Conservation (phyloP, 2,113 vertebrate species). For the Accipiter cooperii region DNA sequence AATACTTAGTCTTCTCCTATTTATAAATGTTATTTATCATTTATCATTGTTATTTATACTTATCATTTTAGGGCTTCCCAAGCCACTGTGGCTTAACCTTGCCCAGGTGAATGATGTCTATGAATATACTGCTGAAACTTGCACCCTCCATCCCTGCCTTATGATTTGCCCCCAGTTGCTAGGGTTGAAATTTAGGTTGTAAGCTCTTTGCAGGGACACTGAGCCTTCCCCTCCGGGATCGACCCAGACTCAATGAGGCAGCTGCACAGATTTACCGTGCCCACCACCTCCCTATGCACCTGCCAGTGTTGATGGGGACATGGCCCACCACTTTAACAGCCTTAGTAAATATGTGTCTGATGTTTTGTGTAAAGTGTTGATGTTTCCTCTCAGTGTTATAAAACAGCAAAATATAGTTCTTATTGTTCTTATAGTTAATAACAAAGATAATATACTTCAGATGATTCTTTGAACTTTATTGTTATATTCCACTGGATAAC, state of each 20-base stretch:
- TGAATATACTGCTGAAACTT: background rate
- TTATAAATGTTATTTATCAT: background rate
- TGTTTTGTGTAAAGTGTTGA: background rate
- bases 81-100: background rate
- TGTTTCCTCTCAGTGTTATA: background rate
- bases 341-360: background rate
- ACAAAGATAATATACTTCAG: background rate
- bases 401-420: background rate
- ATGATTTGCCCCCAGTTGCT: background rate
- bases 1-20: background rate
- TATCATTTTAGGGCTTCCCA: background rate
- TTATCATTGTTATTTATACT: background rate
- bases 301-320: no score
- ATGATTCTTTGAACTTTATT: background rate
- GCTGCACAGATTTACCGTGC: rapidly evolving
- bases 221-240: rapidly evolving
- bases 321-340: background rate
- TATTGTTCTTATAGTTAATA: background rate
- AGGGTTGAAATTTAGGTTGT: background rate
- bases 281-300: no score
- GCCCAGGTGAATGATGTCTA: background rate
- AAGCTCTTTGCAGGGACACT: background rate
- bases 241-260: background rate
- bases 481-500: background rate
- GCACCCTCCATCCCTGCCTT: background rate